Base-by-base conservation (phyloP, 2,888 invertebrate species). In the Bellardia bayeri region DNA sequence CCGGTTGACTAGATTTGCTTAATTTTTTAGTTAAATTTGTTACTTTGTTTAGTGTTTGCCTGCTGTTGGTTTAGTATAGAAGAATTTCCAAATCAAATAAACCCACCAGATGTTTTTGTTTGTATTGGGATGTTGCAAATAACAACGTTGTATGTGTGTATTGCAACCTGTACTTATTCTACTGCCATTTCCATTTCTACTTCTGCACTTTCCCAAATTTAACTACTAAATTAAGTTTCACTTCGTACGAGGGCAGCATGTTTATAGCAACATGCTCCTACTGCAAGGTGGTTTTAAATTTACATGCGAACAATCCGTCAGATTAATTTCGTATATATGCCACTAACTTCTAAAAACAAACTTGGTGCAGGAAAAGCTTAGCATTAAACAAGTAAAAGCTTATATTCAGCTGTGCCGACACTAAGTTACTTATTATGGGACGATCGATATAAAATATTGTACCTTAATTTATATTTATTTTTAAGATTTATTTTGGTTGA, bases 101-200 rank as follows among this genome's bases (percentile, higher is more conserved):
- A 75, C 6, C 49, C 45, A 16, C 51, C 64, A 64, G 37, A 64
- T 64, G 75, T 5, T 33, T 63, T 33, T 63, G 63, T 40, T 9
- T 63, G n/a, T 33, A 63, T 37, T 40, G 4, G 37, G 0, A 63
- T 45, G 45, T 30, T 33, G 51, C n/a, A 51, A 13, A 3, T 51
- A 58, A 30, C 1, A 58, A 58, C 9, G 13, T 58, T 30, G 23
- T 58, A 30, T 3, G 13, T 30, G 23, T 13, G 37, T 40, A 14
- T 61, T 11, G 30, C 33, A 30, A 58, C 63, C n/a, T 63, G 37
- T 63, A 37, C 63, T 61, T 33, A 6, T 13, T 6, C 2, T 7
- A n/a, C 37, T n/a, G 37, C n/a, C 37, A 63, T 14, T 13, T 6
- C 2, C 2, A n/a, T n/a, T n/a, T 63, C 37, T n/a, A 63, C 33